Evolutionary conservation across 2,888 invertebrate species (phyloP).

Genomic region (Macrophya annulata): DNA sequence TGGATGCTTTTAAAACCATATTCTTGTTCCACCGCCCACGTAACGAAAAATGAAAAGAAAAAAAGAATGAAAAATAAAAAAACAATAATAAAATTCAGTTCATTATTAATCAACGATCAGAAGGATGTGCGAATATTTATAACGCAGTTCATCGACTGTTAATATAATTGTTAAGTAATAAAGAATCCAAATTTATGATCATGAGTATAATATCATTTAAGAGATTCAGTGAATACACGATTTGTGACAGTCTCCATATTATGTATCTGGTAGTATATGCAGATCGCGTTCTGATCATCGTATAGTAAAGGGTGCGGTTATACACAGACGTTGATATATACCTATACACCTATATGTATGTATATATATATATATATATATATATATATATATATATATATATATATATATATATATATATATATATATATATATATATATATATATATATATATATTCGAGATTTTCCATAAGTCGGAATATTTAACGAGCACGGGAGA

Average conservation of each 20-base stretch:
- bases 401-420: no score
- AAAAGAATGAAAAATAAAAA: neutral
- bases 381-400: no score
- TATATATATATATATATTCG: neutral
- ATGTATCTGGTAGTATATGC: neutral
- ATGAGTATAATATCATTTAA: neutral
- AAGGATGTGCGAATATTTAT: neutral
- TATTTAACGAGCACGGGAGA: slow-evolving; percentile 17
- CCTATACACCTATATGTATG: no score
- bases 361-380: no score
- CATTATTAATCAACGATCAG: neutral
- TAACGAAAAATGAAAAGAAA: neutral
- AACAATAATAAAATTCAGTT: neutral
- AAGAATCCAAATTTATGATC: neutral
- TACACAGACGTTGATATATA: neutral
- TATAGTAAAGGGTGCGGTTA: neutral
- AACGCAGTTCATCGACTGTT: neutral
- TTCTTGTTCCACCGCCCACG: slow-evolving; percentile 43
- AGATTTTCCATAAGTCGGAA: slow-evolving; percentile 43
- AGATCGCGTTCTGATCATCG: neutral
- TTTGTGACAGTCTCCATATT: no score
- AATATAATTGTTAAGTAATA: neutral
- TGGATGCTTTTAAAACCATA: slow-evolving; percentile 54
- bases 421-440: neutral
- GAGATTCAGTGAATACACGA: neutral